These are phyloP conservation scores for Aramus guarauna DNA, from an alignment of 2,113 vertebrate genomes.

Conservation along the genomic window DNA sequence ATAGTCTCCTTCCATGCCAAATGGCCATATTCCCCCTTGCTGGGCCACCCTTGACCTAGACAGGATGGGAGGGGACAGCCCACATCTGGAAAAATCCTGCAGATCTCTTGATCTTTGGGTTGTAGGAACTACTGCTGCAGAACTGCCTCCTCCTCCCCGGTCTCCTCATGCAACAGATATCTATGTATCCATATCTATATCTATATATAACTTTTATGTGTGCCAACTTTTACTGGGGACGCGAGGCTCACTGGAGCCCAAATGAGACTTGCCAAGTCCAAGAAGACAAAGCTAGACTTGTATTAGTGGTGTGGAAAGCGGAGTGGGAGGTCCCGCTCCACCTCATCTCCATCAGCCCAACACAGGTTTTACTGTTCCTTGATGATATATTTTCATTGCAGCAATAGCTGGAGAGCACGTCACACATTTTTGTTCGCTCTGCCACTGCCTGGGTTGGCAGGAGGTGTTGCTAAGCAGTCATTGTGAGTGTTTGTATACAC, in stretches of 20 bases:
- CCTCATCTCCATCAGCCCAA: background rate
- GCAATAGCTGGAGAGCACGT: background rate
- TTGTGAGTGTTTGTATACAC: conserved; percentile 53
- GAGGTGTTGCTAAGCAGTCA: conserved; percentile 50
- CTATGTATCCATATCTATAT: no score
- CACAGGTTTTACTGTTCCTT: background rate
- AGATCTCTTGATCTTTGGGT: background rate
- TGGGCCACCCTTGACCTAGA: background rate
- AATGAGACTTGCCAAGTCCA: background rate
- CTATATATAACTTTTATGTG: background rate
- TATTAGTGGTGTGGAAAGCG: background rate
- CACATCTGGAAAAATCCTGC: background rate
- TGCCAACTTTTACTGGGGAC: background rate
- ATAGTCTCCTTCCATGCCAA: background rate
- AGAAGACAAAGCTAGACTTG: background rate
- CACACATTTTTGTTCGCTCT: background rate
- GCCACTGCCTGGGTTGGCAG: conserved; percentile 33
- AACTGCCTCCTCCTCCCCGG: background rate
- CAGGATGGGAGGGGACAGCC: background rate
- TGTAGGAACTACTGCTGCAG: background rate
- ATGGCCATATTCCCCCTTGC: background rate
- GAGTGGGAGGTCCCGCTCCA: background rate
- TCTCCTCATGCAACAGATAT: no score
- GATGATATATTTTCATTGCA: background rate
- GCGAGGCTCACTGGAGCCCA: background rate